Conservation (phyloP, 2,888 invertebrate genomes). For the Trachelus iudaicus region DNA sequence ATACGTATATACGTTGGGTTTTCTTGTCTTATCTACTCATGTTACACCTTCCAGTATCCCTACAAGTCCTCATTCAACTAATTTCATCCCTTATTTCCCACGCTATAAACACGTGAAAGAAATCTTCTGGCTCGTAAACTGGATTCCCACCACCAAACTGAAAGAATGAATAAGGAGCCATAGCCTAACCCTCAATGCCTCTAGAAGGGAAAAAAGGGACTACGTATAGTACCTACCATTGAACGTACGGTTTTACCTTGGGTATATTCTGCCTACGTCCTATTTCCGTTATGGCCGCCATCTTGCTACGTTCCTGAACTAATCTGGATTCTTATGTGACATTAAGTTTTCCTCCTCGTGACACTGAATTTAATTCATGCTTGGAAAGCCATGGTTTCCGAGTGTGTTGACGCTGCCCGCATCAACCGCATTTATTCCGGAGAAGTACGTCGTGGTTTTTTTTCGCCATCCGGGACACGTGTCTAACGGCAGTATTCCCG, state of each 20-base stretch:
- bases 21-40: background rate
- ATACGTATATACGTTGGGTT: background rate
- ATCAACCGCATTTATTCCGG: background rate
- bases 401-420: background rate
- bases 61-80: conserved; percentile 21
- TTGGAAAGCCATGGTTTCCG: background rate
- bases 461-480: background rate
- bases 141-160: conserved; percentile 26
- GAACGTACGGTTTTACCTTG: background rate
- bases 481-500: background rate
- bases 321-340: background rate
- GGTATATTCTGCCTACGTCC: background rate
- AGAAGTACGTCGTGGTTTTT: background rate
- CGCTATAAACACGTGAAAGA: conserved; percentile 37
- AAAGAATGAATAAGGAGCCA: conserved; percentile 19
- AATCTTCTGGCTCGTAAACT: conserved; percentile 36
- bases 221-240: background rate
- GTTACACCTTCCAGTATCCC: background rate
- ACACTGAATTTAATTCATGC: background rate
- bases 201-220: background rate
- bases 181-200: conserved; percentile 4
- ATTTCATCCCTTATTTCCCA: conserved; percentile 37
- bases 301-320: background rate
- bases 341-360: background rate
- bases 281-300: background rate